Conservation (phyloP, 2,888 invertebrate genomes). For the Rhyacophila evoluta region DNA sequence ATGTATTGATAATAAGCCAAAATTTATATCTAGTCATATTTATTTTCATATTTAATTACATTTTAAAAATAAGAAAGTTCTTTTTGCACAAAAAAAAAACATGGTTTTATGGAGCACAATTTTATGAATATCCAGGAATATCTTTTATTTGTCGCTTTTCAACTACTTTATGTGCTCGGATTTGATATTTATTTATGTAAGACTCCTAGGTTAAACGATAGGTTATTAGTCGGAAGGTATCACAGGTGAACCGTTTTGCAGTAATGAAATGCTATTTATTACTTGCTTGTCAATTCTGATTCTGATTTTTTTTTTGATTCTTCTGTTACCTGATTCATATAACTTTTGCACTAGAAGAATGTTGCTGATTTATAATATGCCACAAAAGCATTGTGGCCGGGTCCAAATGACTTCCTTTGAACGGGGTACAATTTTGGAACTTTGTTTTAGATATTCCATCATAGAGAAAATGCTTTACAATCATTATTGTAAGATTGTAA, state of each 20-base stretch:
- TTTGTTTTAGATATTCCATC: conserved; percentile 15
- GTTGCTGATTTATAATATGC: conserved; percentile 51
- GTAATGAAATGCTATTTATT: conserved; percentile 35
- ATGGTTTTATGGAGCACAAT: conserved; percentile 51
- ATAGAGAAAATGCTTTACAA: background rate
- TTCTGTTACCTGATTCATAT: conserved; percentile 17
- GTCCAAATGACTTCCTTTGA: conserved; percentile 47
- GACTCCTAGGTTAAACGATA: conserved; percentile 47
- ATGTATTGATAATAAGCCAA: conserved; percentile 55
- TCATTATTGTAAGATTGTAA: background rate
- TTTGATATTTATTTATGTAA: conserved; percentile 50
- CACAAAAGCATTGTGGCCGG: conserved; percentile 45
- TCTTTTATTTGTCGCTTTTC: conserved; percentile 50
- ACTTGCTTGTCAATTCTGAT: conserved; percentile 28
- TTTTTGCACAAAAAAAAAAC: conserved; percentile 47
- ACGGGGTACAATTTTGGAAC: conserved; percentile 30
- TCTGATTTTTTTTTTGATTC: conserved; percentile 28
- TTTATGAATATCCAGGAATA: conserved; percentile 45
- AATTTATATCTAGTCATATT: conserved; percentile 55
- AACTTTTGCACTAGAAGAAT: conserved; percentile 49
- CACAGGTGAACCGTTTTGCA: conserved; percentile 31
- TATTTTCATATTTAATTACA: conserved; percentile 55
- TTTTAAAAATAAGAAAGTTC: conserved; percentile 49
- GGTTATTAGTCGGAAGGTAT: conserved; percentile 41
- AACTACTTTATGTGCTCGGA: conserved; percentile 47